These are phyloP conservation scores for Gryon sp. DNA, from an alignment of 1,140 invertebrate genomes.

Conservation along the genomic window DNA sequence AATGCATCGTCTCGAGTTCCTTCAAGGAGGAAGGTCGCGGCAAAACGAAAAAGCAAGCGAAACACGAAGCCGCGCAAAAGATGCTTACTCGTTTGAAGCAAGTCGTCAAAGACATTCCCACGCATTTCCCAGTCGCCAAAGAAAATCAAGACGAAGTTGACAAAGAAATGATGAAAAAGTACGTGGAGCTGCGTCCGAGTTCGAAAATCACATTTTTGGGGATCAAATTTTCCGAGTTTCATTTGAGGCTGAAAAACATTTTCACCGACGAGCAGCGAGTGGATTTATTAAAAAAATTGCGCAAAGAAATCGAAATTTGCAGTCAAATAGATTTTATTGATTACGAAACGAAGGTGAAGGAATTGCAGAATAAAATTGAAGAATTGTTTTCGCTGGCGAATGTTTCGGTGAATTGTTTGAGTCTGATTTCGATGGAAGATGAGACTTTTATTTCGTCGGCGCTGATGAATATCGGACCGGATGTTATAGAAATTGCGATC, in stretches of 20 bases:
- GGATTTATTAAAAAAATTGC: slow-evolving; percentile 28
- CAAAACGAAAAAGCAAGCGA: slow-evolving; percentile 82
- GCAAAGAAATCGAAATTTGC: slow-evolving; percentile 5
- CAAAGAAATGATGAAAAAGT: slow-evolving; percentile 17
- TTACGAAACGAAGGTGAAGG: neutral
- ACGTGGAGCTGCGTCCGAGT: slow-evolving; percentile 30
- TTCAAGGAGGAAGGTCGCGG: slow-evolving; percentile 80
- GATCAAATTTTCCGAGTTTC: slow-evolving; percentile 69
- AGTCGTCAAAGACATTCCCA: slow-evolving; percentile 48
- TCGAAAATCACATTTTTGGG: slow-evolving; percentile 71
- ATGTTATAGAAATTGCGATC: slow-evolving; percentile 60
- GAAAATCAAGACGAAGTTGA: neutral
- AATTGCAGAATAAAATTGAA: neutral
- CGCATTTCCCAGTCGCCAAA: neutral
- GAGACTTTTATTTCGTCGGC: slow-evolving; percentile 11
- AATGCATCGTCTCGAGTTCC: slow-evolving; percentile 82
- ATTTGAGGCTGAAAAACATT: slow-evolving; percentile 54
- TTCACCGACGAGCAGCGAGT: slow-evolving; percentile 31
- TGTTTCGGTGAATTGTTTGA: slow-evolving; percentile 1
- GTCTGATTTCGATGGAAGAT: neutral
- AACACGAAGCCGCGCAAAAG: slow-evolving; percentile 80
- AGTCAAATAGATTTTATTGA: neutral
- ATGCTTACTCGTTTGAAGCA: slow-evolving; percentile 77
- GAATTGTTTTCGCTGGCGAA: slow-evolving; percentile 2
- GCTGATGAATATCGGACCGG: slow-evolving; percentile 60